These are phyloP conservation scores for Myopa tessellatipennis DNA, from an alignment of 2,888 invertebrate genomes.

Conservation along the genomic window DNA sequence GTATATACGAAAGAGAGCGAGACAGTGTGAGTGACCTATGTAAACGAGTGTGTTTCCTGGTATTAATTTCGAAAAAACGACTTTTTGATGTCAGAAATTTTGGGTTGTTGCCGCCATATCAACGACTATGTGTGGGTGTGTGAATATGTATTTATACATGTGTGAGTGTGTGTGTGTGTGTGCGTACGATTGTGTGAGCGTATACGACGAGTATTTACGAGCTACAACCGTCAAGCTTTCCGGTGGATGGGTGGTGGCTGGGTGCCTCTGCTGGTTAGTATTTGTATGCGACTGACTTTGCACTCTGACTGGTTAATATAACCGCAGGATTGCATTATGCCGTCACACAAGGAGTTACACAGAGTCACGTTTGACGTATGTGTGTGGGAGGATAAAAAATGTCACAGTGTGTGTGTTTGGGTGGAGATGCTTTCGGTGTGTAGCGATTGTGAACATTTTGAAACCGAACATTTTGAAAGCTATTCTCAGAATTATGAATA, in stretches of 20 bases:
- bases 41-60: conserved; percentile 47
- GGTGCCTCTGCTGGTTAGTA: conserved; percentile 22
- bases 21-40: conserved; percentile 26
- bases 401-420: not conserved
- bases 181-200: conserved; percentile 37
- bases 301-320: conserved; percentile 67
- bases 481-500: too few relatives aligned
- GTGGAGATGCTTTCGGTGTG: not conserved
- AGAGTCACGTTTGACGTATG: conserved; percentile 25
- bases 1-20: conserved; percentile 11
- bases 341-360: conserved; percentile 43
- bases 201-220: conserved; percentile 23
- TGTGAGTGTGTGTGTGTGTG: conserved; percentile 33
- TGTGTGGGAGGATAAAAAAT: conserved; percentile 1
- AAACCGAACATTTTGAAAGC: too few relatives aligned
- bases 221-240: conserved; percentile 22
- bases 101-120: conserved; percentile 47
- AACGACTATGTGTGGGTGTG: conserved; percentile 36
- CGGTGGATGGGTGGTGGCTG: conserved; percentile 36
- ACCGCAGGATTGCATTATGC: conserved; percentile 63
- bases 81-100: conserved; percentile 66
- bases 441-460: too few relatives aligned
- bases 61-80: conserved; percentile 62
- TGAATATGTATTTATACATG: not conserved
- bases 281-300: conserved; percentile 57